These are phyloP conservation scores for Drepana arcuata DNA, from an alignment of 1,140 invertebrate genomes.

Conservation along the genomic window DNA sequence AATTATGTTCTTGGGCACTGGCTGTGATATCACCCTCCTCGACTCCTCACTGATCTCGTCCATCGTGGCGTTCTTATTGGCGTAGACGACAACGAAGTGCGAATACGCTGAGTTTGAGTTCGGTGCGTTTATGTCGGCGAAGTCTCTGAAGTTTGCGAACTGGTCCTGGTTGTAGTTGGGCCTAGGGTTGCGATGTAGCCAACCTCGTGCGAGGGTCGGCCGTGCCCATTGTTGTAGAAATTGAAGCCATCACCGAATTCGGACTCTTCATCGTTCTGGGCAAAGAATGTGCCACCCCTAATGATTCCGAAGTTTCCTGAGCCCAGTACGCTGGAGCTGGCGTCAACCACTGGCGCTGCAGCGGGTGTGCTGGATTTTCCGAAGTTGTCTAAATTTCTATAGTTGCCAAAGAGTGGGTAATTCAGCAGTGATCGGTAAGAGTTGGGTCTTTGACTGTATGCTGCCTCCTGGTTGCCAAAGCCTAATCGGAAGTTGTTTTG, in stretches of 20 bases:
- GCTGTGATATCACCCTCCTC: constrained; percentile 62
- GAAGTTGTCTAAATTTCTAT: constrained; percentile 48
- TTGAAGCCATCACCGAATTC: constrained; percentile 56
- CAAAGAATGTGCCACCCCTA: constrained; percentile 88
- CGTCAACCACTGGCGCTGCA: constrained; percentile 52
- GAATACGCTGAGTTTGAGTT: constrained; percentile 86
- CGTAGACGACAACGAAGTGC: constrained; percentile 85
- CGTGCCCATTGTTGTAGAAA: constrained; percentile 78
- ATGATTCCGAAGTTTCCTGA: constrained; percentile 93
- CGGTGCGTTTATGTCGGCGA: constrained; percentile 89
- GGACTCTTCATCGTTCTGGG: constrained; percentile 68
- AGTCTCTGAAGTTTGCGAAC: constrained; percentile 90
- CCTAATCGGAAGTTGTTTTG: constrained; percentile 50
- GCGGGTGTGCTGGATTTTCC: constrained; percentile 45
- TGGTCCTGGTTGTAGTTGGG: constrained; percentile 79
- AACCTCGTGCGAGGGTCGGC: constrained; percentile 75
- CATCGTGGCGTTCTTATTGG: constrained; percentile 78
- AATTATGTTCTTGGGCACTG: constrained; percentile 82
- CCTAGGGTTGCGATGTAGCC: constrained; percentile 71
- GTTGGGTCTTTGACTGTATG: constrained; percentile 66
- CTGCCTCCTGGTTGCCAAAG: constrained; percentile 61
- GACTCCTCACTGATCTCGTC: constrained; percentile 62
- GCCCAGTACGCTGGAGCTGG: constrained; percentile 75
- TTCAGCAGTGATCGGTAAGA: constrained; percentile 63
- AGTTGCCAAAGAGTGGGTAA: constrained; percentile 59